Conservation (phyloP, 2,888 invertebrate genomes). For the Halictus quadricinctus region DNA sequence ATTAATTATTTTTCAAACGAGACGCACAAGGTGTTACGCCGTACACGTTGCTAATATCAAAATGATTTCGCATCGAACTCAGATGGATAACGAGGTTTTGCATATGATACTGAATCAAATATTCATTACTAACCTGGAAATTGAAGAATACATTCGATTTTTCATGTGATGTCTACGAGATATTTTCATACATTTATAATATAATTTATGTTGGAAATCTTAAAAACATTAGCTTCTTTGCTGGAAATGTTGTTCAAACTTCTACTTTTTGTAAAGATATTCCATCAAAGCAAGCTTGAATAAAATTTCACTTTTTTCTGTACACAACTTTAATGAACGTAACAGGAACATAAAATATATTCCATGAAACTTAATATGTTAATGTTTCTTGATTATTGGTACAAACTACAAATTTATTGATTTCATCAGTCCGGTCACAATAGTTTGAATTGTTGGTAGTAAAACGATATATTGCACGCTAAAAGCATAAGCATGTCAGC, state of each 20-base stretch:
- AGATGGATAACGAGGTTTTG: neutral
- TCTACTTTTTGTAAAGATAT: neutral
- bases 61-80: neutral
- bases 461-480: neutral
- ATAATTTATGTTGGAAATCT: neutral
- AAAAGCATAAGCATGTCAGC: neutral
- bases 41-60: neutral
- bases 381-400: neutral
- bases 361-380: neutral
- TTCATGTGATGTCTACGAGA: neutral
- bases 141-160: neutral
- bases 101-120: neutral
- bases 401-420: neutral
- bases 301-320: neutral
- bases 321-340: neutral
- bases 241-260: neutral
- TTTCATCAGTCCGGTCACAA: neutral
- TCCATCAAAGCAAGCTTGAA: neutral
- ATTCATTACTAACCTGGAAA: neutral
- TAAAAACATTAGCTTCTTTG: neutral
- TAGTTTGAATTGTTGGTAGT: neutral
- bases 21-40: neutral
- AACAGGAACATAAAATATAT: neutral
- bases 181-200: neutral
- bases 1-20: constrained; percentile 13